Percentiles rank a stretch among this genome's conserved stretches.
These are phyloP conservation scores for Anthrax anthrax DNA, from an alignment of 2,888 invertebrate species.

Conservation along the genomic window DNA sequence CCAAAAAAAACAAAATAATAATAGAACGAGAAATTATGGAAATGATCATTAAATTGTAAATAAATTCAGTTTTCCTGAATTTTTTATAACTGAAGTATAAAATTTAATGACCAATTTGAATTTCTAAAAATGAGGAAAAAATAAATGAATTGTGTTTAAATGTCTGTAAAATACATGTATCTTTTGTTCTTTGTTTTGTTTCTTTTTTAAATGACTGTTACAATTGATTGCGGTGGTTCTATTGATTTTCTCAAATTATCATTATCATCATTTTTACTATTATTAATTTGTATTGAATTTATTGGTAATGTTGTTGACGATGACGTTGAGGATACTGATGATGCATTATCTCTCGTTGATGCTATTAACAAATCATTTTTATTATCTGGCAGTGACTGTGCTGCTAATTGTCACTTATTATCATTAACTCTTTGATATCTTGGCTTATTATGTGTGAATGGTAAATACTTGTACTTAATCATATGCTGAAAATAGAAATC, in stretches of 20 bases:
- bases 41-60: too few relatives aligned
- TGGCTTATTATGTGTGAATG: conserved; percentile 97
- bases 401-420: conserved; percentile 39
- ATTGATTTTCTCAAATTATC: conserved; percentile 7
- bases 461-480: conserved; percentile 98
- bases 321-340: too few relatives aligned
- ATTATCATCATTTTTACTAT: conserved; percentile 1
- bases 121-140: too few relatives aligned
- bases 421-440: conserved; percentile 60
- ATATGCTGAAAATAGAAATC: conserved; percentile 71
- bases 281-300: conserved; percentile 4
- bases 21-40: too few relatives aligned
- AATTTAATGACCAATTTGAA: neutral
- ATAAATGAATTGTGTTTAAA: too few relatives aligned
- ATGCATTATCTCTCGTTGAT: conserved; percentile 18
- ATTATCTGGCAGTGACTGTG: conserved; percentile 29
- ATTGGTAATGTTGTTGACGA: too few relatives aligned
- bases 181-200: conserved; percentile 10
- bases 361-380: conserved; percentile 9
- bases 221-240: conserved; percentile 30
- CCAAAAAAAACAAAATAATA: conserved; percentile 1
- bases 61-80: too few relatives aligned
- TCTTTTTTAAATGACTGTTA: conserved; percentile 25
- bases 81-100: too few relatives aligned
- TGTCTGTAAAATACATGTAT: too few relatives aligned